Evolutionary conservation across 2,888 invertebrate species (phyloP), one percentile per base, ranked within the genome.

Genomic region (Therioaphis trifolii): DNA sequence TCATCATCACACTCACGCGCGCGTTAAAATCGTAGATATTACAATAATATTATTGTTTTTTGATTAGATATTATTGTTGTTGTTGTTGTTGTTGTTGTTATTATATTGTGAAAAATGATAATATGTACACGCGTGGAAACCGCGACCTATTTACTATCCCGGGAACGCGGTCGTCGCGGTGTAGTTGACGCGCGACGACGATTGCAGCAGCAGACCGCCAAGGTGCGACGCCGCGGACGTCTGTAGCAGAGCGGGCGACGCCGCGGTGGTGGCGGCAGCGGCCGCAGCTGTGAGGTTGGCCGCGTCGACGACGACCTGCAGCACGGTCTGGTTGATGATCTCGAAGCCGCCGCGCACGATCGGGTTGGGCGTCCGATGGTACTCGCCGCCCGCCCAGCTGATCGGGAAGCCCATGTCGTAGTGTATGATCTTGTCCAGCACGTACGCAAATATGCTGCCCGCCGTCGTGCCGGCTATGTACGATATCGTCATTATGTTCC

Each of bases 401-500:
- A 66, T 14, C 11, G 86, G 85, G n/a, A 85, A 85, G 12, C 35
- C 52, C 18, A 86, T 55, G 7, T 86, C 86, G 55, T 89, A 88
- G 77, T 89, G 89, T 43, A 90, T 85, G 61, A 89, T 87, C 27
- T 88, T 89, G 87, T 94, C 91, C 85, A 97, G 90, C 27, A 94
- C 90, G 87, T 96, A 97, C 0, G 96, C 96, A 78, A 95, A 92
- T 24, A 95, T 89, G 0, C 96, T 94, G 1, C 97, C 97, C 0
- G 93, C 92, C 0, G 96, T 93, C 75, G 97, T 90, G 0, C 96
- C 97, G 58, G 95, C 92, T 88, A 95, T 96, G 89, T 97, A 97
- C 0, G 96, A 95, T 2, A 97, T 88, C 0, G 96, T 97, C 96
- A 97, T 97, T 89, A 97, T 95, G 88, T 97, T 97, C 72, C 95